These are phyloP conservation scores for Corythornis madagascariensis DNA, from an alignment of 2,113 vertebrate genomes.

Conservation along the genomic window DNA sequence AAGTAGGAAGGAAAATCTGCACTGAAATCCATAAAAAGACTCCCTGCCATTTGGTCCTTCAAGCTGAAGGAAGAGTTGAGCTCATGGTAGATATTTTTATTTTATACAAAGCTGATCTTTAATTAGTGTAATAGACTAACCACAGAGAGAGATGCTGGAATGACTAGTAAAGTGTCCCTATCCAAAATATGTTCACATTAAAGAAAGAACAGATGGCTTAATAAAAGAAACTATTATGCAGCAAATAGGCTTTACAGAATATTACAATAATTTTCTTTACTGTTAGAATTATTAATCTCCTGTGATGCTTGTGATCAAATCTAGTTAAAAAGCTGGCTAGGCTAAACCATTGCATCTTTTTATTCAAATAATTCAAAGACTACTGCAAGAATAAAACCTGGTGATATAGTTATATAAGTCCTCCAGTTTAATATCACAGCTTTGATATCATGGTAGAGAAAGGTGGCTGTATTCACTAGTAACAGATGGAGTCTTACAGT, in stretches of 20 bases:
- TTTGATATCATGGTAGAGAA: not conserved
- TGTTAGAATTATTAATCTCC: conserved; percentile 5
- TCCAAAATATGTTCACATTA: not conserved
- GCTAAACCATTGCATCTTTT: not conserved
- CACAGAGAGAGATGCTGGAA: not conserved
- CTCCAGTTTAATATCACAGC: not conserved
- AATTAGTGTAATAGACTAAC: not conserved
- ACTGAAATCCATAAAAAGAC: not conserved
- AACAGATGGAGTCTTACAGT: not conserved
- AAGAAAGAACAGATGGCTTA: conserved; percentile 28
- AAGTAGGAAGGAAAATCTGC: conserved; percentile 15
- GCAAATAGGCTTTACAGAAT: not conserved
- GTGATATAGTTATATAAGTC: not conserved
- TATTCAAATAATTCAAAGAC: not conserved
- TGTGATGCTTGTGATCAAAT: not conserved
- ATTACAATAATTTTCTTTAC: not conserved
- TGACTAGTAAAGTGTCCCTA: not conserved
- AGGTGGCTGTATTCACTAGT: not conserved
- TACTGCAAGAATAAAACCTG: not conserved
- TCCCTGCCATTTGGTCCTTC: not conserved
- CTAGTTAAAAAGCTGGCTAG: not conserved
- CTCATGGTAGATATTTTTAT: not conserved
- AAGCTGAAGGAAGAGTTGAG: not conserved
- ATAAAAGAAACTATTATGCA: not conserved
- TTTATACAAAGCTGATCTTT: conserved; percentile 17